Conservation (phyloP, 2,113 vertebrate genomes). For the Micronycteris hirsuta region DNA sequence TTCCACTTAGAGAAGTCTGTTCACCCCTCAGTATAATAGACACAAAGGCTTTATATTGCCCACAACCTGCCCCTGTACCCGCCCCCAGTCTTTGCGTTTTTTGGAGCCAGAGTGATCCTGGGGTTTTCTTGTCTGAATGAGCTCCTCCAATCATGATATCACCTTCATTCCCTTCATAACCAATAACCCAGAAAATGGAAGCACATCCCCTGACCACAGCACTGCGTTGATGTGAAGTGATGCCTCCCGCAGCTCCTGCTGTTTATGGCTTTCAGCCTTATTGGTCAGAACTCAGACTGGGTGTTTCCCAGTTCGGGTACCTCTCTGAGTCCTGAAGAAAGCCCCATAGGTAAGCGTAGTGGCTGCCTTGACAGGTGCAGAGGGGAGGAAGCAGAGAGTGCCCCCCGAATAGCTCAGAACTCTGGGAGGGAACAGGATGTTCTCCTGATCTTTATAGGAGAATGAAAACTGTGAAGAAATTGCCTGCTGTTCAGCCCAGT, state of each 20-base stretch:
- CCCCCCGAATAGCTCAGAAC: neutral
- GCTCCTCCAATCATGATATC: neutral
- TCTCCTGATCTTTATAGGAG: neutral
- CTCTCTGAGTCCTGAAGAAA: neutral
- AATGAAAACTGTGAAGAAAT: neutral
- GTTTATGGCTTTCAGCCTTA: neutral
- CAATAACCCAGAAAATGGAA: constrained; percentile 41
- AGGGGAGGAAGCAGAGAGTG: neutral
- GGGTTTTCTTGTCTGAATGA: neutral
- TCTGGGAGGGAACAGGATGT: neutral
- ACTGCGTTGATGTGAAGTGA: neutral
- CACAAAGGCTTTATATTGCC: neutral
- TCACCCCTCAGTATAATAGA: neutral
- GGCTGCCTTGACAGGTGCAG: neutral
- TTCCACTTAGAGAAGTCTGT: neutral
- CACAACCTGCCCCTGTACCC: no score
- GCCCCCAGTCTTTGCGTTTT: neutral
- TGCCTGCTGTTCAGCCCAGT: neutral
- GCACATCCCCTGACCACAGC: neutral
- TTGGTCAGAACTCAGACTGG: neutral
- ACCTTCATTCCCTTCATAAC: constrained; percentile 21
- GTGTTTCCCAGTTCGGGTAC: neutral
- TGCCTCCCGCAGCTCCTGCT: neutral
- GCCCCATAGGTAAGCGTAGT: no score
- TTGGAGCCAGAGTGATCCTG: neutral